Percentiles rank a stretch among this genome's conserved stretches.
Conservation (phyloP, 2,888 invertebrate species). For the Euzetes globulus region DNA sequence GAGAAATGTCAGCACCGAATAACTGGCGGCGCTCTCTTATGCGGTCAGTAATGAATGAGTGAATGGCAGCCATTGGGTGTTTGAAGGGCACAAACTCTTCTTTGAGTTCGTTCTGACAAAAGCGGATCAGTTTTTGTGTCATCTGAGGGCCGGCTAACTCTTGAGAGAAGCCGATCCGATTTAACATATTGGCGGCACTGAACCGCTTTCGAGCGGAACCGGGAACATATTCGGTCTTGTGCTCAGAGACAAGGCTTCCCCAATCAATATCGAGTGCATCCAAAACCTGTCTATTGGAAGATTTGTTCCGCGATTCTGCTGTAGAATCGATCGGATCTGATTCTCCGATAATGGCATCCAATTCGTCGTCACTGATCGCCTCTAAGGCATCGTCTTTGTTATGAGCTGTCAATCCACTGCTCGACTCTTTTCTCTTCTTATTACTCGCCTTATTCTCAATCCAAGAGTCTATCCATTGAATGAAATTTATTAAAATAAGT, state of each 20-base stretch:
- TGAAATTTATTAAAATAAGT: neutral
- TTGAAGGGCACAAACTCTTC: conserved; percentile 40
- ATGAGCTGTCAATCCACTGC: conserved; percentile 59
- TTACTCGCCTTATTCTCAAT: conserved; percentile 61
- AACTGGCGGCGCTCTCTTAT: conserved; percentile 49
- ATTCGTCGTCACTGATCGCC: conserved; percentile 42
- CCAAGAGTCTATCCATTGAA: conserved; percentile 45
- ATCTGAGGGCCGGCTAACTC: conserved; percentile 65
- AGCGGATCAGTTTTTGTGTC: conserved; percentile 48
- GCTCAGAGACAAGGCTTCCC: conserved; percentile 62
- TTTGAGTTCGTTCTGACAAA: conserved; percentile 42
- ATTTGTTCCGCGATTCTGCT: neutral
- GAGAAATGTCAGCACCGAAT: conserved; percentile 64
- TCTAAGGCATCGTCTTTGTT: conserved; percentile 36
- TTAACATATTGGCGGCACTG: conserved; percentile 69
- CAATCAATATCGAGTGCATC: conserved; percentile 94
- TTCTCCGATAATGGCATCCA: conserved; percentile 56
- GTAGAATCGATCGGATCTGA: conserved; percentile 67
- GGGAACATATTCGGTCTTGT: conserved; percentile 45
- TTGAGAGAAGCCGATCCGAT: conserved; percentile 70
- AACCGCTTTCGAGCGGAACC: conserved; percentile 66
- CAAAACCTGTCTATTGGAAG: conserved; percentile 57
- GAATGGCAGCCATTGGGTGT: conserved; percentile 46
- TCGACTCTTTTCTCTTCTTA: conserved; percentile 50
- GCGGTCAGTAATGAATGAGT: conserved; percentile 44